These are phyloP conservation scores for Campopleginae sp. DNA, from an alignment of 2,888 invertebrate species.

Conservation along the genomic window DNA sequence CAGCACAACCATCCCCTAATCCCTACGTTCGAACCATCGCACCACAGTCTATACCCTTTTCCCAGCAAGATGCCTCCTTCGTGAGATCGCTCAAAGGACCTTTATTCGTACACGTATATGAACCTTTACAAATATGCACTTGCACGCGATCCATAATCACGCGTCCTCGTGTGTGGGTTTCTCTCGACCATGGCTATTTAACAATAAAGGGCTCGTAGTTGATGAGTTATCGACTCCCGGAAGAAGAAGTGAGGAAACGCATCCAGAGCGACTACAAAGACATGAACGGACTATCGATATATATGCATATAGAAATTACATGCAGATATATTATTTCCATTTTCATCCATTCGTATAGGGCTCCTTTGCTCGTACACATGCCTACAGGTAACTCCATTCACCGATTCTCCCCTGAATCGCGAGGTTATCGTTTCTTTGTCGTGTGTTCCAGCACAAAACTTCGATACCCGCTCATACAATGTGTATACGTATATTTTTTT, in stretches of 20 bases:
- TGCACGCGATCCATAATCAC: not conserved
- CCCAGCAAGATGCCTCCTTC: slow-evolving; percentile 36
- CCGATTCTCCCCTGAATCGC: slow-evolving; percentile 56
- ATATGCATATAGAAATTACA: slow-evolving; percentile 1
- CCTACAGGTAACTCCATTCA: slow-evolving; percentile 50
- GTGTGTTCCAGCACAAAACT: slow-evolving; percentile 53
- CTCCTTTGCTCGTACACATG: not conserved
- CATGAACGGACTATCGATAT: not conserved
- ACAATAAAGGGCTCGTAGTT: slow-evolving; percentile 60
- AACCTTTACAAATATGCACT: not conserved
- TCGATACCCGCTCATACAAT: slow-evolving; percentile 41
- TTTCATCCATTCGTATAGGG: not conserved
- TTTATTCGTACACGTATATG: slow-evolving; percentile 3
- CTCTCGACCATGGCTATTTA: slow-evolving; percentile 32
- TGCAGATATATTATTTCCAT: slow-evolving; percentile 22
- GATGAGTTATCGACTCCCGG: slow-evolving; percentile 65
- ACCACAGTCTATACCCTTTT: slow-evolving; percentile 43
- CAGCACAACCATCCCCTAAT: slow-evolving; percentile 58
- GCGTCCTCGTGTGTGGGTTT: not conserved
- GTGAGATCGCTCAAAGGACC: slow-evolving; percentile 17
- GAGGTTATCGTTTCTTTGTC: slow-evolving; percentile 64
- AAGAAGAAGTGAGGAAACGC: slow-evolving; percentile 42
- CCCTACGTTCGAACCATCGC: slow-evolving; percentile 56
- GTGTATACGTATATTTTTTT: not conserved
- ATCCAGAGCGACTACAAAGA: slow-evolving; percentile 35